phyloP scores from a whole-genome alignment of 2,888 invertebrate genomes.

The Cantharis nigra region DNA sequence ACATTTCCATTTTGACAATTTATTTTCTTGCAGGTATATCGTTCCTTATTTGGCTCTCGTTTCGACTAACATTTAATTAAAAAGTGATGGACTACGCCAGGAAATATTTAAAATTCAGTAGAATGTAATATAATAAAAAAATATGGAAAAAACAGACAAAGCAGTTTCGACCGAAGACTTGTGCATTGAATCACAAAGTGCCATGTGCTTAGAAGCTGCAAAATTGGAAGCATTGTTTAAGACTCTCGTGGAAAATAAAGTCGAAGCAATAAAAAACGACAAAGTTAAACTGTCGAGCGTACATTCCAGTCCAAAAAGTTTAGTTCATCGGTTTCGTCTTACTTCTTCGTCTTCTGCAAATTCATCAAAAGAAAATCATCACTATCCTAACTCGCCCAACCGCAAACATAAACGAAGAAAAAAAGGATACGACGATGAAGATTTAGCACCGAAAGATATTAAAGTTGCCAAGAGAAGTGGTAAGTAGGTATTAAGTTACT shows the following conservation, averaged over 20 bases:
- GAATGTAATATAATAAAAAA: not conserved
- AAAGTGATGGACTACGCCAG: not conserved
- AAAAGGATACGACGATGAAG: constrained; percentile 14
- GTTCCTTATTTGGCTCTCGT: not conserved
- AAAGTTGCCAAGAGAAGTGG: constrained; percentile 19
- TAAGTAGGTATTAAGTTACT: constrained; percentile 6
- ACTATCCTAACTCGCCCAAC: constrained; percentile 12
- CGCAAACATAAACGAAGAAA: constrained; percentile 15
- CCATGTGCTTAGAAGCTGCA: constrained; percentile 61
- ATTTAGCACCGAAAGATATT: constrained; percentile 8
- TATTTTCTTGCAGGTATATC: not conserved
- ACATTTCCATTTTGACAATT: not conserved
- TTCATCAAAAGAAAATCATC: constrained; percentile 53
- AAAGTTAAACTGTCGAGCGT: constrained; percentile 39
- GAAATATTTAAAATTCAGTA: not conserved
- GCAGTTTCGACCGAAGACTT: constrained; percentile 72
- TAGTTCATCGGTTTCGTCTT: constrained; percentile 51
- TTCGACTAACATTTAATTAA: not conserved
- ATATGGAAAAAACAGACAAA: constrained; percentile 63
- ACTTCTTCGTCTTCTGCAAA: constrained; percentile 56
- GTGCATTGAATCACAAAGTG: constrained; percentile 35
- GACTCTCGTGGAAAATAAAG: constrained; percentile 72
- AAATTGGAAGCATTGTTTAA: constrained; percentile 72
- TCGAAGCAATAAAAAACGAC: constrained; percentile 30
- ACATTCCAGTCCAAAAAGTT: constrained; percentile 54